Conservation (phyloP, 2,888 invertebrate genomes). For the Ectemnius continuus region DNA sequence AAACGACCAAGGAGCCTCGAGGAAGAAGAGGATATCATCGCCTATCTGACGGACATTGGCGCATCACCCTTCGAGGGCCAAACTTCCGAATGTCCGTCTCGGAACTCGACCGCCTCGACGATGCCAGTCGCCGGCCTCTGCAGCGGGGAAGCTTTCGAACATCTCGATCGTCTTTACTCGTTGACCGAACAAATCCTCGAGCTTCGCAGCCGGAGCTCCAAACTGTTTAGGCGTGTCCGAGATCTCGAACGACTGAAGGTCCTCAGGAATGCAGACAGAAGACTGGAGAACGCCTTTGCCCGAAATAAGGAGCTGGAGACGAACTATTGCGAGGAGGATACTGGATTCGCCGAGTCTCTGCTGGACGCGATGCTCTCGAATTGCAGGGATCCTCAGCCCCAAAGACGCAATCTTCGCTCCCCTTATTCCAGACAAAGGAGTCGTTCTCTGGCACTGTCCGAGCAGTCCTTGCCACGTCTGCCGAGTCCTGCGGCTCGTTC, state of each 20-base stretch:
- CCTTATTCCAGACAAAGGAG: slow-evolving; percentile 78
- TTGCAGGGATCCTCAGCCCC: slow-evolving; percentile 78
- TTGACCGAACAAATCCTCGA: slow-evolving; percentile 88
- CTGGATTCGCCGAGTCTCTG: slow-evolving; percentile 82
- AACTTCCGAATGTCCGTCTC: slow-evolving; percentile 45
- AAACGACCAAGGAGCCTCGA: slow-evolving; percentile 47
- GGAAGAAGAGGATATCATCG: slow-evolving; percentile 77
- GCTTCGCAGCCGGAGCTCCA: slow-evolving; percentile 85
- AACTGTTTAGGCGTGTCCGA: slow-evolving; percentile 83
- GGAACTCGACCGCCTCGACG: slow-evolving; percentile 45
- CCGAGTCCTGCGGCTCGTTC: slow-evolving; percentile 5
- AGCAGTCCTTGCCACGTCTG: slow-evolving; percentile 73
- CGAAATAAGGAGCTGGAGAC: slow-evolving; percentile 69
- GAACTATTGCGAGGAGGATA: slow-evolving; percentile 81
- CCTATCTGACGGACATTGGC: slow-evolving; percentile 71
- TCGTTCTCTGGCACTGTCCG: slow-evolving; percentile 83
- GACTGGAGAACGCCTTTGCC: slow-evolving; percentile 69
- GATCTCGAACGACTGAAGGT: slow-evolving; percentile 87
- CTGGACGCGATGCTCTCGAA: slow-evolving; percentile 83
- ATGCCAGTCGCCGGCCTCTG: slow-evolving; percentile 31
- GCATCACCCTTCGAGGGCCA: slow-evolving; percentile 46
- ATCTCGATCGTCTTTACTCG: slow-evolving; percentile 87
- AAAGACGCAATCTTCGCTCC: slow-evolving; percentile 74
- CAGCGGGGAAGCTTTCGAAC: slow-evolving; percentile 85
- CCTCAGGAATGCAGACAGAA: slow-evolving; percentile 82